Conservation (phyloP, 2,113 vertebrate genomes). For the Chionis minor region DNA sequence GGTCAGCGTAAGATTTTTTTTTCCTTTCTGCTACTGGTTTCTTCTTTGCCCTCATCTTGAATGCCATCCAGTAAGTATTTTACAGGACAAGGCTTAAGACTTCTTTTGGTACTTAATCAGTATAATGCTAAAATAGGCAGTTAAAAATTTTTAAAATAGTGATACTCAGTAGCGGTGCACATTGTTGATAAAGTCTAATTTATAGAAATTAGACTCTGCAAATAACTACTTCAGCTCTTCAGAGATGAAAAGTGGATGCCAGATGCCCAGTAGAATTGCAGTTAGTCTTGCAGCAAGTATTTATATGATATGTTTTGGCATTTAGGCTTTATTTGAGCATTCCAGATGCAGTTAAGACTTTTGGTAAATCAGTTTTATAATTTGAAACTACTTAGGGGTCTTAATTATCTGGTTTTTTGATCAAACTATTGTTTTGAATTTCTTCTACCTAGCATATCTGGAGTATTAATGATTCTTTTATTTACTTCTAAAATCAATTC, state of each 20-base stretch:
- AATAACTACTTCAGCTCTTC: not conserved
- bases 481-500: not conserved
- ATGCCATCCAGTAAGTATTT: constrained; percentile 30
- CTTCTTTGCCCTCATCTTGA: constrained; percentile 23
- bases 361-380: not conserved
- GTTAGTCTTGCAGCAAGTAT: not conserved
- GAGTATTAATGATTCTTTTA: not conserved
- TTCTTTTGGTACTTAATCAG: not conserved
- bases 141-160: not conserved
- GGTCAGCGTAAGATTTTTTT: constrained; percentile 19
- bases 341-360: not conserved
- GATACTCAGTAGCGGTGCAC: not conserved
- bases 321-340: not conserved
- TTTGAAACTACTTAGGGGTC: not conserved
- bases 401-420: not conserved
- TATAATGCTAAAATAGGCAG: not conserved
- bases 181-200: not conserved
- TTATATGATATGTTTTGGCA: not conserved
- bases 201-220: not conserved
- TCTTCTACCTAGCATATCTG: not conserved
- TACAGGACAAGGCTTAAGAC: not conserved
- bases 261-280: not conserved
- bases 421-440: not conserved
- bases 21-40: constrained; percentile 17
- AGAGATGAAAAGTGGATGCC: not conserved